Conservation (phyloP, 2,797 vertebrate genomes). For the Melanotaenia trifasciata region DNA sequence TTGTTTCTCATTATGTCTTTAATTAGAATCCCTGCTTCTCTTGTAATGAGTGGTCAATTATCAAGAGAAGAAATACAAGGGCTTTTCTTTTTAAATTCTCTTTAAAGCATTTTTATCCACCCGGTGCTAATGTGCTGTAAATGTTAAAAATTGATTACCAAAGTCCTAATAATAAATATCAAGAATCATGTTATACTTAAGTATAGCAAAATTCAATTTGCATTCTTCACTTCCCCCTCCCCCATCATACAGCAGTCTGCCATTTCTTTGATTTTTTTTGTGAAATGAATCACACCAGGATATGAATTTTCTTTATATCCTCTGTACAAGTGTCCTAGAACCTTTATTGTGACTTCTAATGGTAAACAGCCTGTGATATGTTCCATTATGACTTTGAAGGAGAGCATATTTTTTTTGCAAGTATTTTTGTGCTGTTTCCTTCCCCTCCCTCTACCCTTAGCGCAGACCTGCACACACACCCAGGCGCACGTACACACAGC, state of each 20-base stretch:
- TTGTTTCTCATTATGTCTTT: constrained; percentile 11
- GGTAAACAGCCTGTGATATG: constrained; percentile 40
- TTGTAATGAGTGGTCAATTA: not conserved
- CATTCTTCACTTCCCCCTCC: not conserved
- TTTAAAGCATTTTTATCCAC: not conserved
- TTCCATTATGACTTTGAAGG: constrained; percentile 17
- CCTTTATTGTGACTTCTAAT: constrained; percentile 23
- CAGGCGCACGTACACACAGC: constrained; percentile 22
- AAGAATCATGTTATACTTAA: not conserved
- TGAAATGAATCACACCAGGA: not conserved
- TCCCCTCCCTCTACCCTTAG: constrained; percentile 15
- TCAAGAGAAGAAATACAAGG: not conserved
- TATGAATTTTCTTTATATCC: not conserved
- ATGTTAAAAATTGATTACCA: not conserved
- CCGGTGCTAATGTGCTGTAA: constrained; percentile 5
- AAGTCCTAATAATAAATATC: not conserved
- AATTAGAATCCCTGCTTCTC: not conserved
- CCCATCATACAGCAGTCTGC: not conserved
- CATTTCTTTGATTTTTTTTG: not conserved
- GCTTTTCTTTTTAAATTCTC: not conserved
- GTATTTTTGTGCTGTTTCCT: constrained; percentile 1
- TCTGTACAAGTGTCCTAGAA: constrained; percentile 13
- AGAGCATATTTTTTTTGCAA: constrained; percentile 3
- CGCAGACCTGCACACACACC: constrained; percentile 41
- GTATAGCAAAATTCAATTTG: not conserved